A percentile compares a stretch with the other conserved stretches of the same genome.
Evolutionary conservation across 1,140 invertebrate species (phyloP).

Genomic region (Drosophila sechellia): DNA sequence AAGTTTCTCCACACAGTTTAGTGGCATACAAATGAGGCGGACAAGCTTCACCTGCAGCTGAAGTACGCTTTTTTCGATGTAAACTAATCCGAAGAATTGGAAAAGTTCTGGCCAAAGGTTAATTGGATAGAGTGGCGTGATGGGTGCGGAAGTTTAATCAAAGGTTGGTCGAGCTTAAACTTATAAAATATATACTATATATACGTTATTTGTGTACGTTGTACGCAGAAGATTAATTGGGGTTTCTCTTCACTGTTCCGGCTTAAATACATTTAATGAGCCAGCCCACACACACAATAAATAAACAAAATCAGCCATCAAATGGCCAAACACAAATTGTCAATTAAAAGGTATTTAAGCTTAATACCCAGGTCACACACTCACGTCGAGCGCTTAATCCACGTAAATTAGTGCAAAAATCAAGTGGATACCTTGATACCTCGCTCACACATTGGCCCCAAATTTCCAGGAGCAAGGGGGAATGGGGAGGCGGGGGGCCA

Average conservation of each 20-base stretch:
- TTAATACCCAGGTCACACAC: slow-evolving; percentile 73
- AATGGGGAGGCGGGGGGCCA: slow-evolving; percentile 24
- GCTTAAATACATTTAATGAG: slow-evolving; percentile 31
- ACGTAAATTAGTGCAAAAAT: slow-evolving; percentile 83
- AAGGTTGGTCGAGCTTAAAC: background rate
- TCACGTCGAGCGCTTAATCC: slow-evolving; percentile 64
- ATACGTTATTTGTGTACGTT: background rate
- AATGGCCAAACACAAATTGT: slow-evolving; percentile 75
- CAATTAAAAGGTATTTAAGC: slow-evolving; percentile 84
- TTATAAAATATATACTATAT: background rate
- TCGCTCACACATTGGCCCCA: slow-evolving; percentile 8
- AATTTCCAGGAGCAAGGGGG: background rate
- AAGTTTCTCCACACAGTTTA: slow-evolving; percentile 61
- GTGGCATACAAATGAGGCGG: slow-evolving; percentile 66
- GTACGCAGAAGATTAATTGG: slow-evolving; percentile 19
- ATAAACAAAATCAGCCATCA: slow-evolving; percentile 69
- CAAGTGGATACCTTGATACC: slow-evolving; percentile 72
- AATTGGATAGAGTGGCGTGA: slow-evolving; percentile 14
- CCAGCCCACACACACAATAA: slow-evolving; percentile 43
- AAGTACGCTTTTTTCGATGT: background rate
- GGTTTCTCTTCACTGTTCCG: background rate
- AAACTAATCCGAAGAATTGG: slow-evolving; percentile 1
- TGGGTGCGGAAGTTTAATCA: background rate
- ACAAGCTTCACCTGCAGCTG: slow-evolving; percentile 50
- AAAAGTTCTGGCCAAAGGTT: slow-evolving; percentile 22